Conservation (phyloP, 2,113 vertebrate species). For the Calyptomena viridis region DNA sequence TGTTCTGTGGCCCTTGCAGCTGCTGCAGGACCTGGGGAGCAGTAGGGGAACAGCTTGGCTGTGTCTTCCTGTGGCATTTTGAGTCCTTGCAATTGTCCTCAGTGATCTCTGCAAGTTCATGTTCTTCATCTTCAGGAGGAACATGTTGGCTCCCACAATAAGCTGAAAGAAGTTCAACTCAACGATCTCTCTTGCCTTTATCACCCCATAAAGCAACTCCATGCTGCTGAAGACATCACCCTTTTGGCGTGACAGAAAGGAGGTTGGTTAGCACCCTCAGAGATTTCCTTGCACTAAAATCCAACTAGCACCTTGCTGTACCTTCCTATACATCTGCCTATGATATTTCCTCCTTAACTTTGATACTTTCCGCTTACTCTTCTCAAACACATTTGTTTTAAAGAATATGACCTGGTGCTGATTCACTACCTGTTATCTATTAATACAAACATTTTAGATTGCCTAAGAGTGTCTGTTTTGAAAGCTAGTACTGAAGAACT, state of each 20-base stretch:
- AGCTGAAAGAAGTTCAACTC: not conserved
- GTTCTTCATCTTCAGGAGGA: not conserved
- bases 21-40: not conserved
- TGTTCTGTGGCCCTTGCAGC: not conserved
- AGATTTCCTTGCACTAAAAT: not conserved
- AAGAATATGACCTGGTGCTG: not conserved
- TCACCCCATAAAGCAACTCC: not conserved
- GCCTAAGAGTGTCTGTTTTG: not conserved
- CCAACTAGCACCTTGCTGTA: not conserved
- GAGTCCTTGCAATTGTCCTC: not conserved
- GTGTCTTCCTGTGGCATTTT: not conserved
- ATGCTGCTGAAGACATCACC: not conserved
- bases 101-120: not conserved
- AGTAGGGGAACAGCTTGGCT: not conserved
- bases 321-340: not conserved
- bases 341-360: not conserved
- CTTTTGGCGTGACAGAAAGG: not conserved
- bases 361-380: not conserved
- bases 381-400: not conserved
- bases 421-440: slow-evolving; percentile 46
- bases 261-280: not conserved
- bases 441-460: slow-evolving; percentile 42
- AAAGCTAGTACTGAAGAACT: not conserved
- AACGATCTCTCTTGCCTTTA: not conserved
- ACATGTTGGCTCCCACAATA: not conserved